phyloP scores from a whole-genome alignment of 2,113 vertebrate genomes.

The Pedetes capensis region DNA sequence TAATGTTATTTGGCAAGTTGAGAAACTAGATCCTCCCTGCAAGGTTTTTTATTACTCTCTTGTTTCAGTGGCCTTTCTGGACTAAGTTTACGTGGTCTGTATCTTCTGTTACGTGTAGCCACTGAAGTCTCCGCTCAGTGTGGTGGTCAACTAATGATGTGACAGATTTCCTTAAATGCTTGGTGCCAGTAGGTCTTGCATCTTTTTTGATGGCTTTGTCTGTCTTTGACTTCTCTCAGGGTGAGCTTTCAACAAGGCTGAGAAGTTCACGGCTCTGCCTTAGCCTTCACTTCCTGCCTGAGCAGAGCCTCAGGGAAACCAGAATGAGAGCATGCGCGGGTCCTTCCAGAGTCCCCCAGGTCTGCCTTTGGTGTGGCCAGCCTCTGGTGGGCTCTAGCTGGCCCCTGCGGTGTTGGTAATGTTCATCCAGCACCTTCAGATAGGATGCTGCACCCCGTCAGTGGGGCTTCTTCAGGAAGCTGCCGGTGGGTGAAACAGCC shows the following conservation, averaged over 20 bases:
- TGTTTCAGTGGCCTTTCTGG: background rate
- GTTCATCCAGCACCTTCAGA: no score
- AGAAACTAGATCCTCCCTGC: no score
- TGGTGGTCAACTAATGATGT: background rate
- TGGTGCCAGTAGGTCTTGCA: rapidly evolving
- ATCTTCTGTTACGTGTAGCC: background rate
- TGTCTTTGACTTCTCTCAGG: background rate
- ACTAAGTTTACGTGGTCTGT: background rate
- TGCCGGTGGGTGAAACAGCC: background rate
- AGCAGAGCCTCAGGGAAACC: background rate
- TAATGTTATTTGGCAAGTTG: no score
- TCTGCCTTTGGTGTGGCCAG: no score
- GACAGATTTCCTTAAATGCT: background rate
- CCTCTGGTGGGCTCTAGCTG: background rate
- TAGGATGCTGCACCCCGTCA: no score
- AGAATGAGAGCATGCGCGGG: background rate
- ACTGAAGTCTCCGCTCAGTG: background rate
- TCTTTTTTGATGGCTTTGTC: background rate
- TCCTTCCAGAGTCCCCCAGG: background rate
- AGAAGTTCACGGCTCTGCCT: background rate
- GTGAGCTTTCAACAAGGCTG: background rate
- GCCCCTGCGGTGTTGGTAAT: background rate
- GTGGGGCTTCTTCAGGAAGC: background rate
- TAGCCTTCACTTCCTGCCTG: background rate
- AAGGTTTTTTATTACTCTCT: no score